Evolutionary conservation across 2,113 vertebrate species (phyloP), one percentile per base, ranked within the genome.

Genomic region (Chaetops frenatus): DNA sequence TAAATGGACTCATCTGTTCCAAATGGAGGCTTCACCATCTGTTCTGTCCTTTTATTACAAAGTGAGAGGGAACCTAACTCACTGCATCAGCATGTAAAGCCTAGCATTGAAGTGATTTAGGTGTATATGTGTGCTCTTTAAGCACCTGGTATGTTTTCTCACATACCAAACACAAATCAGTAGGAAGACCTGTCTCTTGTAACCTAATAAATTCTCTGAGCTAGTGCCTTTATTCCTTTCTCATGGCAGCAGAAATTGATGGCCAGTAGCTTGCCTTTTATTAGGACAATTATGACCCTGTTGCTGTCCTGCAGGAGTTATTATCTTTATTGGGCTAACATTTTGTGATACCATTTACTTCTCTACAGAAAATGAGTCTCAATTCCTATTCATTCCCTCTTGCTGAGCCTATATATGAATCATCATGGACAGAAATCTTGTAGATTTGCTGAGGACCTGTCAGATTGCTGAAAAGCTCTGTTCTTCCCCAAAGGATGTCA

Each of bases 81-180:
- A 72, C 74, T 57, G 60, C 83, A 93, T 66, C 79, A 95, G 80
- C 67, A 81, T 18, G 58, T 78, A 85, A 95, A 91, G 48, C 17
- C 44, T 33, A 51, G 53, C 70, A 88, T 4, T 5, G 5, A 77
- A 89, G 69, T 89, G 76, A 96, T 92, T 95, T 89, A 96, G 80
- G 82, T 56, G 56, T 61, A 45, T 0, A 12, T 69, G 48, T 82
- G 66, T 93, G 73, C 72, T 95, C 56, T 93, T 95, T 79, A 95
- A 50, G 77, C 71, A 96, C 57, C 82, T 90, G 83, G 45, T 93
- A 95, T 96, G 94, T 96, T 95, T 96, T 80, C 71, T 83, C 57
- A 93, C 88, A 96, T 16, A 93, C 71, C 70, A 95, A 88, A 92
- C 67, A 97, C 81, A 97, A 95, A 96, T 96, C 92, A 93, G 45